phyloP scores from a whole-genome alignment of 2,888 invertebrate species.

The Tiphia femorata region DNA sequence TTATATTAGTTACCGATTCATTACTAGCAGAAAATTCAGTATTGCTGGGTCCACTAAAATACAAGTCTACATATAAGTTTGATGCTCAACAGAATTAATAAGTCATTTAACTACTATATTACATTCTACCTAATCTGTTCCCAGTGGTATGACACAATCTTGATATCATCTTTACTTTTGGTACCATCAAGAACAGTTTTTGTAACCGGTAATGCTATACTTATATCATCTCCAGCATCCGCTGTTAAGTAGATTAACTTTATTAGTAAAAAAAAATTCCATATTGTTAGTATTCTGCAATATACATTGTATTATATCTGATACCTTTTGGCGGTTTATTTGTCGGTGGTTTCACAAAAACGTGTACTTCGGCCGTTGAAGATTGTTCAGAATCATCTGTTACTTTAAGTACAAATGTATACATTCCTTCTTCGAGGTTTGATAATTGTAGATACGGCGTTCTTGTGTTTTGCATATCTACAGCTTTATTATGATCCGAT shows the following conservation, averaged over 20 bases:
- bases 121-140: constrained; percentile 76
- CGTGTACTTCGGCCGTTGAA: constrained; percentile 89
- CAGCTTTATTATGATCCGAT: constrained; percentile 89
- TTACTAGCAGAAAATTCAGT: constrained; percentile 71
- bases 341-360: constrained; percentile 92
- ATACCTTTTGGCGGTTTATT: constrained; percentile 84
- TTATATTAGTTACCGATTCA: constrained; percentile 81
- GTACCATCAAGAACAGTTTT: constrained; percentile 85
- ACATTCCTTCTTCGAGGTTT: constrained; percentile 93
- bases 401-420: constrained; percentile 92
- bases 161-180: constrained; percentile 85
- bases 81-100: constrained; percentile 1
- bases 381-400: constrained; percentile 92
- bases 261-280: constrained; percentile 11
- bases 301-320: too few species aligned
- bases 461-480: constrained; percentile 95
- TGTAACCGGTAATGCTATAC: constrained; percentile 87
- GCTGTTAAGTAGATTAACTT: constrained; percentile 67
- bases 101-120: constrained; percentile 11
- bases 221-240: constrained; percentile 72
- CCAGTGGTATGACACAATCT: constrained; percentile 88
- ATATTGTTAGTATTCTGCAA: background rate
- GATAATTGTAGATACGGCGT: constrained; percentile 90
- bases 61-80: constrained; percentile 10
- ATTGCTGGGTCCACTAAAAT: constrained; percentile 71